Conservation (phyloP, 2,797 vertebrate genomes). For the Tangara arthus region DNA sequence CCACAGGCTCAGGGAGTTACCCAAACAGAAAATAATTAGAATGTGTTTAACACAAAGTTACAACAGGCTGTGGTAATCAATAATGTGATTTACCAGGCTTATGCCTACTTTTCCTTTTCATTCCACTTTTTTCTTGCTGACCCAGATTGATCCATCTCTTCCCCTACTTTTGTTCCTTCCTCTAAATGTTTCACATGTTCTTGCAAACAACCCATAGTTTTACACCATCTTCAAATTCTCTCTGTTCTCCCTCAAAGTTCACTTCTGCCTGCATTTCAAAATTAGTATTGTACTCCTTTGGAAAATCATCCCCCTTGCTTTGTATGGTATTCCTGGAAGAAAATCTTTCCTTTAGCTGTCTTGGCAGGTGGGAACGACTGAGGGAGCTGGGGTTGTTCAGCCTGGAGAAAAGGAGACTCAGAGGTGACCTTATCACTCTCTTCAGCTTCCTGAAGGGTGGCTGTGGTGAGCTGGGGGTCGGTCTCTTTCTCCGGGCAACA, state of each 20-base stretch:
- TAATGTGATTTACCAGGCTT: not conserved
- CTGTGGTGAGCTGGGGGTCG: too few relatives aligned
- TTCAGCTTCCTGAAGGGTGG: too few relatives aligned
- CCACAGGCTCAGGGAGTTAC: not conserved
- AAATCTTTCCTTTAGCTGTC: not conserved
- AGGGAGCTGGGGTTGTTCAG: too few relatives aligned
- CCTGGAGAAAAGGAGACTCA: too few relatives aligned
- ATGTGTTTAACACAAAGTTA: not conserved
- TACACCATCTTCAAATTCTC: not conserved
- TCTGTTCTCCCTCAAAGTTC: not conserved
- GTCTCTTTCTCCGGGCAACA: too few relatives aligned
- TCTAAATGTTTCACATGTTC: not conserved
- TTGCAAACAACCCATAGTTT: fast-evolving
- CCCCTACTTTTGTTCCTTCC: not conserved
- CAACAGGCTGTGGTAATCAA: fast-evolving
- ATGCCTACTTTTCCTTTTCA: not conserved
- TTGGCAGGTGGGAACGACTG: too few relatives aligned
- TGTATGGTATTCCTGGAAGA: not conserved
- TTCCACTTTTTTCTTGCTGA: not conserved
- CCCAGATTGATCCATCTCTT: not conserved
- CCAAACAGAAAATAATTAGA: not conserved
- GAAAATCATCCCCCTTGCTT: not conserved
- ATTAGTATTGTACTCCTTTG: not conserved
- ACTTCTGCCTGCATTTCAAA: not conserved
- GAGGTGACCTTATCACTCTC: too few relatives aligned